Conservation (phyloP, 2,797 vertebrate species). For the Cercopithecus mitis region DNA sequence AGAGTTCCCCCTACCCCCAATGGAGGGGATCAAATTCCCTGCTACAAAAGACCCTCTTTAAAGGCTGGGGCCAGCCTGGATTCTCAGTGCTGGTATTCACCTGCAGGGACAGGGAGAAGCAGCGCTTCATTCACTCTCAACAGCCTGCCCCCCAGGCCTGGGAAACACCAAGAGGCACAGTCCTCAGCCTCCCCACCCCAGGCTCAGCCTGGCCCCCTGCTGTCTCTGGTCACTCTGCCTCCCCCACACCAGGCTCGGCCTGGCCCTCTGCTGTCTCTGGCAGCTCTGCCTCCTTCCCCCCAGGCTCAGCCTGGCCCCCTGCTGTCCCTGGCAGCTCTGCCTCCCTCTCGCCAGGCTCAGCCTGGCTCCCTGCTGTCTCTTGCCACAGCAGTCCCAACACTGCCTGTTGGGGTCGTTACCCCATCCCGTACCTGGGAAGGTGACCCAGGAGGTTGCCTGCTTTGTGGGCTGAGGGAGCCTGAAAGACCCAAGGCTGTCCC, state of each 20-base stretch:
- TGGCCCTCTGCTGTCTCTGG: neutral
- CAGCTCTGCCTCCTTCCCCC: neutral
- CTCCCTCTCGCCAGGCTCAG: neutral
- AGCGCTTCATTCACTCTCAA: slow-evolving; percentile 7
- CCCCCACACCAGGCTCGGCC: neutral
- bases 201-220: neutral
- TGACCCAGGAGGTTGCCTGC: neutral
- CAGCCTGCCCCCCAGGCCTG: neutral
- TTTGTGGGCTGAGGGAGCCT: neutral
- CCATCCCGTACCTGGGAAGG: neutral
- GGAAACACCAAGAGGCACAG: neutral
- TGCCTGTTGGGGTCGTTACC: neutral
- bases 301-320: neutral
- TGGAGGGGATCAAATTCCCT: slow-evolving; percentile 49
- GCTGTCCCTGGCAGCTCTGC: no score
- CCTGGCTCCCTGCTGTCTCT: neutral
- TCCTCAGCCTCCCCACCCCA: neutral
- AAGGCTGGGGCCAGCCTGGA: slow-evolving; percentile 13
- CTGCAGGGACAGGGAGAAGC: neutral
- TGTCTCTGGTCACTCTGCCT: neutral
- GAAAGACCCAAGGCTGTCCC: neutral
- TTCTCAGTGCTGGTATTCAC: slow-evolving; percentile 57
- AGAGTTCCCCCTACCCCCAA: neutral
- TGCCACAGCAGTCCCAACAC: neutral
- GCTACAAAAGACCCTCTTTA: slow-evolving; percentile 48